phyloP scores from a whole-genome alignment of 2,797 vertebrate species.

The Parotocinclus haroldoi region DNA sequence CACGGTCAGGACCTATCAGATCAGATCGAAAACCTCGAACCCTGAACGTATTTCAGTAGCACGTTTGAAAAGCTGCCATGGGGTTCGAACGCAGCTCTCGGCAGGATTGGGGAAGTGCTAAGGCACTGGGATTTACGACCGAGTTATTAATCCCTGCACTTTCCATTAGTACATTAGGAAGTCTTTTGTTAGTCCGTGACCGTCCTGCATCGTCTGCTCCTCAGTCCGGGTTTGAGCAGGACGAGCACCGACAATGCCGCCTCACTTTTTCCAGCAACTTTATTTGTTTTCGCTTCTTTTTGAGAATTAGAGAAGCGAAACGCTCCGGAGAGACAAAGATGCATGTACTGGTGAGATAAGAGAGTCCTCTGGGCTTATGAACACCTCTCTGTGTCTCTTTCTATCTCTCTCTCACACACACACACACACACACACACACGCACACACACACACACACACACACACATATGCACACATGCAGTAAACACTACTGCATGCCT shows the following conservation, averaged over 20 bases:
- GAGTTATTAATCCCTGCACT: no score
- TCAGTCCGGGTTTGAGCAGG: slow-evolving; percentile 42
- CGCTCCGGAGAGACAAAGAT: slow-evolving; percentile 79
- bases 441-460: no score
- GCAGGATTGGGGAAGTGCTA: no score
- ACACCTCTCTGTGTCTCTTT: slow-evolving; percentile 64
- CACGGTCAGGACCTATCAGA: no score
- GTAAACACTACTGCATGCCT: slow-evolving; percentile 82
- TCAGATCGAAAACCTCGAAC: no score
- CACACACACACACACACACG: slow-evolving; percentile 36
- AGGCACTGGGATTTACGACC: no score
- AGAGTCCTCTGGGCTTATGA: slow-evolving; percentile 75
- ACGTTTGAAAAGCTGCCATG: no score
- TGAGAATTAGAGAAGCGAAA: slow-evolving; percentile 58
- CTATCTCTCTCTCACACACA: slow-evolving; percentile 33
- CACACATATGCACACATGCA: slow-evolving; percentile 28
- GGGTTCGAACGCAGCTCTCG: no score
- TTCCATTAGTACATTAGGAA: no score
- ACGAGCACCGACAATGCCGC: slow-evolving; percentile 69
- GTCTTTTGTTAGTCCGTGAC: no score
- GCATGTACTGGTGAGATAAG: slow-evolving; percentile 76
- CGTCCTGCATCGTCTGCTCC: slow-evolving; percentile 27
- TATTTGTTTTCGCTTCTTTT: slow-evolving; percentile 76
- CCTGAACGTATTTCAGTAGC: no score
- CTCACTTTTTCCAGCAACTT: slow-evolving; percentile 73